Percentiles rank a stretch among this genome's conserved stretches.
phyloP scores from a whole-genome alignment of 2,113 vertebrate genomes.

The Engystomops pustulosus region DNA sequence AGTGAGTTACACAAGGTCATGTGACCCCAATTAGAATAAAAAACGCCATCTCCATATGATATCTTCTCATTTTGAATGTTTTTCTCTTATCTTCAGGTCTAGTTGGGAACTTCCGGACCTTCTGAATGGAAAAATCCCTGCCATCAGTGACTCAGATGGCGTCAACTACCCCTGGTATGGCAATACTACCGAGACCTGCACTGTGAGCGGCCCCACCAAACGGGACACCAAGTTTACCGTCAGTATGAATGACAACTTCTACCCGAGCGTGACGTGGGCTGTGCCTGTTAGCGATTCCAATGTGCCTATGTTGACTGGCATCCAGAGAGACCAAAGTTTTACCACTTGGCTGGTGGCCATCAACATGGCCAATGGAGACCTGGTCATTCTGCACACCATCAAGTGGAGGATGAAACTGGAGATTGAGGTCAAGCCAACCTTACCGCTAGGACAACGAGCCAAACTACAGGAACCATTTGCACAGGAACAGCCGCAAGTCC shows the following conservation, averaged over 20 bases:
- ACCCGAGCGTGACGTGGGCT: constrained; percentile 97
- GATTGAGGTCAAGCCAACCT: constrained; percentile 87
- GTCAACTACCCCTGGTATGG: constrained; percentile 99
- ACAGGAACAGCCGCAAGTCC: constrained; percentile 91
- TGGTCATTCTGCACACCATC: constrained; percentile 89
- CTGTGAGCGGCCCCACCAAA: constrained; percentile 90
- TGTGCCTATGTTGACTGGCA: constrained; percentile 87
- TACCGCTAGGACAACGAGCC: constrained; percentile 87
- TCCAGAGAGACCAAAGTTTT: constrained; percentile 96
- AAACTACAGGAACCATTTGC: constrained; percentile 82
- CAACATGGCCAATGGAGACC: constrained; percentile 86
- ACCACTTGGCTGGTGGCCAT: constrained; percentile 96
- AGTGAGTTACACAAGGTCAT: too few species aligned
- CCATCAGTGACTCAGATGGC: constrained; percentile 96
- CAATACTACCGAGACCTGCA: constrained; percentile 96
- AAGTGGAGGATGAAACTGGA: constrained; percentile 94
- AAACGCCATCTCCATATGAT: too few species aligned
- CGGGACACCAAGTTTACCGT: constrained; percentile 90
- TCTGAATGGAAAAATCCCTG: constrained; percentile 86
- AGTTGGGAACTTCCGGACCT: constrained; percentile 97
- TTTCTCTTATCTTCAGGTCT: constrained; percentile 77
- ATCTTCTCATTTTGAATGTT: neutral
- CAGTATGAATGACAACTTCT: constrained; percentile 99
- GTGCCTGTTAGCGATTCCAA: constrained; percentile 94
- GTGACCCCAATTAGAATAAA: too few species aligned